Base-by-base conservation (phyloP, 2,888 invertebrate genomes). In the Heliothis peltigera region DNA sequence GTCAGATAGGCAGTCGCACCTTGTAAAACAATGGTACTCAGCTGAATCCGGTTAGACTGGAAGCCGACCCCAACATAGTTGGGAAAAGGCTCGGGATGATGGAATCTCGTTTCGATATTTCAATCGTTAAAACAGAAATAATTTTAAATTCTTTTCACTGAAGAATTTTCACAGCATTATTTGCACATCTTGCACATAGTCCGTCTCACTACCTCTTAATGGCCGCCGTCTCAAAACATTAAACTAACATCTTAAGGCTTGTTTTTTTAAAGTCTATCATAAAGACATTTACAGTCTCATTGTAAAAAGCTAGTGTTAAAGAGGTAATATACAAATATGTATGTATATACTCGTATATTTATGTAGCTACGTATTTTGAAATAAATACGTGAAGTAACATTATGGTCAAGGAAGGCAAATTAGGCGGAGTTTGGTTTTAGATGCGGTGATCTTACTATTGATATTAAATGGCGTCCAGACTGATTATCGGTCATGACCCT, bases 351-450 rank as follows among this genome's bases (percentile, higher is more conserved):
- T 63, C 44, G 21, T 48, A 88, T 84, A 1, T 28, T 85, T 25
- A 25, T 0, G 6, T 25, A 80, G 82, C 80, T 87, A 85, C 82
- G 82, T 88, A 88, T 88, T 89, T 88, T 84, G 87, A 84, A 87
- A 89, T 91, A 91, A 91, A 91, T 82, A 88, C 83, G 83, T 81
- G 83, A 81, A 86, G 88, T 86, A 84, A 84, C 84, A 74, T 87
- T 87, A 84, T 85, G 72, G 74, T 73, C 59, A 70, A 73, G 57
- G 15, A 28, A 47, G 56, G 47, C 5, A 55, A 60, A 46, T 60
- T 44, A 25, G 25, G 25, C 4, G 3, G 25, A 25, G 60, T 32
- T 0, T 48, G 15, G 2, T 8, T 35, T 62, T 77, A 71, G 86
- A 89, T 84, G 52, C 22, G 87, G 84, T 65, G 82, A 64, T 49